Evolutionary conservation across 2,797 vertebrate genomes (phyloP).

Genomic region (Apogon hyalosoma): DNA sequence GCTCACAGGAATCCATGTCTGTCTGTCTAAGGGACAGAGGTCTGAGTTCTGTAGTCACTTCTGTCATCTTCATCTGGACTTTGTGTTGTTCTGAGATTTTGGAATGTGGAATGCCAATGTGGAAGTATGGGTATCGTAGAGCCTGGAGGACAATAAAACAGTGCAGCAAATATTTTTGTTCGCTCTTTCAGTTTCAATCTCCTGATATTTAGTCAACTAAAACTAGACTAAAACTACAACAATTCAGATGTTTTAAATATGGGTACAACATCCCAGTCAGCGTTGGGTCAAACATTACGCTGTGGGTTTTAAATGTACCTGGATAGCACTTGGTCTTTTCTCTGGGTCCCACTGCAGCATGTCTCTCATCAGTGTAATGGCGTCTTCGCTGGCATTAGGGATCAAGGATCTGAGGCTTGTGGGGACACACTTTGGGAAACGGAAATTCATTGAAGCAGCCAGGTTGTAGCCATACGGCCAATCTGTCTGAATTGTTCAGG

Average conservation of each 20-base stretch:
- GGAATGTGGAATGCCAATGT: conserved; percentile 87
- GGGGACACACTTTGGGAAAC: conserved; percentile 91
- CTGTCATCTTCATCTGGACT: conserved; percentile 64
- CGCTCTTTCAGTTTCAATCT: no score
- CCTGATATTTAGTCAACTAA: no score
- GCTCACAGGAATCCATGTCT: conserved; percentile 64
- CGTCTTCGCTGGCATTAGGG: conserved; percentile 91
- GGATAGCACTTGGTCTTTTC: conserved; percentile 91
- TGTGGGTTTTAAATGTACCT: conserved; percentile 78
- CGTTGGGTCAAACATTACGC: no score
- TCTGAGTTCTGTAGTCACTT: conserved; percentile 61
- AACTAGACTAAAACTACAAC: no score
- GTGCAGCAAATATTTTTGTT: not conserved
- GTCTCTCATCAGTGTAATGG: conserved; percentile 90
- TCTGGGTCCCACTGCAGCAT: conserved; percentile 94
- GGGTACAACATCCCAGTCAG: no score
- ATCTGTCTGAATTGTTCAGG: conserved; percentile 81
- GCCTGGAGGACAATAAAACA: conserved; percentile 78
- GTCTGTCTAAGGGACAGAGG: conserved; percentile 58
- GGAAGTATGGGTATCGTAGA: conserved; percentile 91
- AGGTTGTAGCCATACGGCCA: conserved; percentile 93
- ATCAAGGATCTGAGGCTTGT: conserved; percentile 92
- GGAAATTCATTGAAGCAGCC: conserved; percentile 91
- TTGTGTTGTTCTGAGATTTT: conserved; percentile 82
- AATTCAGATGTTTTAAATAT: not conserved